Percentiles rank a stretch among this genome's conserved stretches.
These are phyloP conservation scores for Triplophysa bombifrons DNA, from an alignment of 2,797 vertebrate genomes.

Conservation along the genomic window DNA sequence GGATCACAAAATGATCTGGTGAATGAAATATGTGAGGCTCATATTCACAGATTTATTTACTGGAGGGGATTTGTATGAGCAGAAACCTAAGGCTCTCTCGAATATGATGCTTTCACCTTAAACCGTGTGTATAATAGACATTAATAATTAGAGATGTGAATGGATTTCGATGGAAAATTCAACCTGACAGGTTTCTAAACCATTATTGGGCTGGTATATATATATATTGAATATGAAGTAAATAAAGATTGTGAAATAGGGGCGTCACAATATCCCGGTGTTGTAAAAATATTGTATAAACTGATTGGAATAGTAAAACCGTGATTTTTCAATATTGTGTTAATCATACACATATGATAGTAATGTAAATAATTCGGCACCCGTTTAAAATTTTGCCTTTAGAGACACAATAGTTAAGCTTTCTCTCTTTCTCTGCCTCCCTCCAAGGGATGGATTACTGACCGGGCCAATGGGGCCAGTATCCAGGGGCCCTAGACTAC, in stretches of 20 bases:
- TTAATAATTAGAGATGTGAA: slow-evolving; percentile 8
- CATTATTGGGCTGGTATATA: not conserved
- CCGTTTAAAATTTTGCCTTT: no score
- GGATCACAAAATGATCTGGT: not conserved
- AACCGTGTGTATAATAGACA: slow-evolving; percentile 1
- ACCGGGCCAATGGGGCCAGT: no score
- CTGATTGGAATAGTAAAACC: no score
- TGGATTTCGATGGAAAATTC: not conserved
- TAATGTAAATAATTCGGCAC: no score
- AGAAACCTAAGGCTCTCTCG: not conserved
- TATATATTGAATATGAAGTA: slow-evolving; percentile 1
- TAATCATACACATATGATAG: no score
- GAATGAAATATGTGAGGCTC: not conserved
- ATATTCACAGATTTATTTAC: not conserved
- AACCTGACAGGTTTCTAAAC: slow-evolving; percentile 3
- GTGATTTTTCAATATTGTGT: no score
- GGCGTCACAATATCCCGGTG: no score
- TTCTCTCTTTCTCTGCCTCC: no score
- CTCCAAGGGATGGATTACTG: no score
- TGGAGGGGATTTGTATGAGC: not conserved
- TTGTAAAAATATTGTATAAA: no score
- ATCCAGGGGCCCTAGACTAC: no score
- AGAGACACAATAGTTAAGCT: no score
- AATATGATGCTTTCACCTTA: slow-evolving; percentile 8
- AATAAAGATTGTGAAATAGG: not conserved